These are phyloP conservation scores for Entomyzon cyanotis DNA, from an alignment of 2,113 vertebrate species.

Conservation along the genomic window DNA sequence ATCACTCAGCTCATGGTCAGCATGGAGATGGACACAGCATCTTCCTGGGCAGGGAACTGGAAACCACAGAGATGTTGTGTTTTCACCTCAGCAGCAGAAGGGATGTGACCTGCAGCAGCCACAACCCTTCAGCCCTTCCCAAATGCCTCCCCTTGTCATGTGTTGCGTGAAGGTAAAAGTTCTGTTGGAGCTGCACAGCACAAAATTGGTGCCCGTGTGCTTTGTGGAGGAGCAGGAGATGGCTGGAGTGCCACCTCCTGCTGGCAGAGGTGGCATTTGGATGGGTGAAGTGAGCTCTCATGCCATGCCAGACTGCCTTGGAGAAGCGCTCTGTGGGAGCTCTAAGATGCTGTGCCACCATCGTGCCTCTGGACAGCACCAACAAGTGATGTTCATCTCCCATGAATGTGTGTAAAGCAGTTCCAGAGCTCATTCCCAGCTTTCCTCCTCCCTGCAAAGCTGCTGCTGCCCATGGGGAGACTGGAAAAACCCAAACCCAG, in stretches of 20 bases:
- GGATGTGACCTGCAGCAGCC: background rate
- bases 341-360: background rate
- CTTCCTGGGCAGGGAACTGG: background rate
- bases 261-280: accelerated
- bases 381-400: background rate
- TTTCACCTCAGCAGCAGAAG: background rate
- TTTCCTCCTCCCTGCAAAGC: background rate
- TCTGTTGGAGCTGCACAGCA: accelerated
- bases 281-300: background rate
- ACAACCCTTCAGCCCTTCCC: background rate
- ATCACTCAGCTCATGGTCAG: background rate
- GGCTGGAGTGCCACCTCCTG: background rate
- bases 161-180: accelerated
- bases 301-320: accelerated
- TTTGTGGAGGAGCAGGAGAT: background rate
- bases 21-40: accelerated
- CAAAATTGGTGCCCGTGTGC: background rate
- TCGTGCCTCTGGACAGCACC: accelerated
- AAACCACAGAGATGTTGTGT: background rate
- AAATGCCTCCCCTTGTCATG: accelerated
- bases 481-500: background rate
- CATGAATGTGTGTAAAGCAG: accelerated
- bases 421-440: background rate
- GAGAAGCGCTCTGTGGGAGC: background rate
- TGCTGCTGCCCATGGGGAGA: background rate